Conservation (phyloP, 2,888 invertebrate genomes). For the Heliconius hortense region DNA sequence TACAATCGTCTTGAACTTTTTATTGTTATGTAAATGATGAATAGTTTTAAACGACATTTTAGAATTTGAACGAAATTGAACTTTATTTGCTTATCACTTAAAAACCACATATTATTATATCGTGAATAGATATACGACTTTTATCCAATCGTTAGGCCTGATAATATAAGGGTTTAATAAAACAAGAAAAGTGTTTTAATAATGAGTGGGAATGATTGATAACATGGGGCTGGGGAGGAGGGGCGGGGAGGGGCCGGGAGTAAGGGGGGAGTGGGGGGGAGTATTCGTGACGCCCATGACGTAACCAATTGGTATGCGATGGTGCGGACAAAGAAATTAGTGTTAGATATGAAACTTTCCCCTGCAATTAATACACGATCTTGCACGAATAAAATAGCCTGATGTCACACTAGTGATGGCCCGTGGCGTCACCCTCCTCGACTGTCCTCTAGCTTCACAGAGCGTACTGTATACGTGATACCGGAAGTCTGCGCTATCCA, state of each 20-base stretch:
- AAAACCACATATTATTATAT: conserved; percentile 1
- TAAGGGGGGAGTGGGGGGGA: conserved; percentile 46
- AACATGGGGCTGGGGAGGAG: conserved; percentile 45
- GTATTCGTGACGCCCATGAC: conserved; percentile 63
- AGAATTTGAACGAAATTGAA: conserved; percentile 5
- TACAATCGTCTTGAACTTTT: conserved; percentile 26
- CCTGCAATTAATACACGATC: conserved; percentile 35
- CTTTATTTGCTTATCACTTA: conserved; percentile 2
- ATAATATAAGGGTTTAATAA: conserved; percentile 17
- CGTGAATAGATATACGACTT: background rate
- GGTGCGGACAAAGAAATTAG: conserved; percentile 60
- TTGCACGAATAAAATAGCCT: conserved; percentile 13
- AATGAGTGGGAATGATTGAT: conserved; percentile 65
- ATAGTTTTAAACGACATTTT: conserved; percentile 20
- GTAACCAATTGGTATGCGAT: conserved; percentile 73
- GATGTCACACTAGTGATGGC: background rate
- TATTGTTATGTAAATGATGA: conserved; percentile 30
- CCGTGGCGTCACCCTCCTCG: background rate
- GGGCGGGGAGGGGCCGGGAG: conserved; percentile 40
- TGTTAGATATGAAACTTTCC: conserved; percentile 44
- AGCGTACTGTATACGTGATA: conserved; percentile 12
- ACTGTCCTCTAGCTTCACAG: background rate
- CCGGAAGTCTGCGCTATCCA: conserved; percentile 20
- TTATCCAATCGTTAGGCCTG: conserved; percentile 1
- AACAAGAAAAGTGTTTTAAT: conserved; percentile 46